Evolutionary conservation across 2,888 invertebrate species (phyloP), one percentile per base, ranked within the genome.

Genomic region (Scaptomyza tumidula): DNA sequence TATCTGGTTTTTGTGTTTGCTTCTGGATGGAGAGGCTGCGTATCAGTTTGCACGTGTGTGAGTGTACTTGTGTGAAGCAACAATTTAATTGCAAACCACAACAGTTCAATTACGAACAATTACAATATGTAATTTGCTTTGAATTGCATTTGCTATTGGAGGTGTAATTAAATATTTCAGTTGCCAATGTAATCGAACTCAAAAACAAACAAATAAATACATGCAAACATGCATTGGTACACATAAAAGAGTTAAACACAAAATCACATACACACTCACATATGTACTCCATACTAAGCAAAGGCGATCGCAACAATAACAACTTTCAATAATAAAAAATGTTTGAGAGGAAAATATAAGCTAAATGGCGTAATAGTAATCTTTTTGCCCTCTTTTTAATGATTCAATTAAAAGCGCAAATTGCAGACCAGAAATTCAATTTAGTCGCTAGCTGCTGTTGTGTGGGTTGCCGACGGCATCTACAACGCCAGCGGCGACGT

Each of bases 381-480:
- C 85, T 84, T 84, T 88, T 71, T 87, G 89, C 76, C 84, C 89
- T 67, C 71, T 75, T 72, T 84, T 84, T 71, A 89, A 84, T 89
- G 82, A 87, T 87, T 84, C 81, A 84, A 84, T 84, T 84, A 85
- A 87, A 76, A 81, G 82, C 87, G 71, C 69, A 81, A 84, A 84
- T 84, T 84, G 87, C 76, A 78, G 67, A 53, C 52, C 73, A 70
- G 71, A 84, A 85, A 89, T 89, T 89, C 78, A 84, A 84, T 88
- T 83, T 88, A 80, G 58, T 52, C 67, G 66, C 67, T 86, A 62
- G 60, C 41, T 53, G 45, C 37, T 57, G 60, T 41, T 62, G 41
- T 68, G 61, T 55, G 66, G 50, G 53, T 44, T 53, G 74, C 53
- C 57, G 46, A 55, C 56, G 63, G 24, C 44, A 24, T 49, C 57